A percentile compares a stretch with the other conserved stretches of the same genome.
These are phyloP conservation scores for Pseudomyrmex dendroicus DNA, from an alignment of 1,140 invertebrate genomes.

Conservation along the genomic window DNA sequence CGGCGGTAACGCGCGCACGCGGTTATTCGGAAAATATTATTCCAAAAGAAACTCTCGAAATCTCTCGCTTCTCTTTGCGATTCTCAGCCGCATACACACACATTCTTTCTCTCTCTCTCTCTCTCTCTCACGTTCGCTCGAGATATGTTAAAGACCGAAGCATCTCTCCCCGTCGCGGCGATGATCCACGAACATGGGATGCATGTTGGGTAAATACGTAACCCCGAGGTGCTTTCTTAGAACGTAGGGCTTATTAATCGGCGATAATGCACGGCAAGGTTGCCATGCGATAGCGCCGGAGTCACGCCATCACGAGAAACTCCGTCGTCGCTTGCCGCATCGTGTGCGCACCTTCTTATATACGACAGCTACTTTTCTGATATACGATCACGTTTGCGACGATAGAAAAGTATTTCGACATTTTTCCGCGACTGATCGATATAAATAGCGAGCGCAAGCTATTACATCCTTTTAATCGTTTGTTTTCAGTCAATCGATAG, in stretches of 20 bases:
- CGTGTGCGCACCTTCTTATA: constrained; percentile 26
- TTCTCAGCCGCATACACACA: not conserved
- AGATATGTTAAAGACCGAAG: constrained; percentile 28
- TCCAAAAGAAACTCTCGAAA: constrained; percentile 43
- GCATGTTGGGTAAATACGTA: constrained; percentile 65
- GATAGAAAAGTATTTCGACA: constrained; percentile 43
- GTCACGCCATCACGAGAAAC: constrained; percentile 65
- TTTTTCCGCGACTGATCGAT: constrained; percentile 21
- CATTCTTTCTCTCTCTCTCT: not conserved
- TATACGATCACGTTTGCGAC: constrained; percentile 28
- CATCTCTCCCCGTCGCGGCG: constrained; percentile 24
- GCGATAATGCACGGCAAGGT: constrained; percentile 70
- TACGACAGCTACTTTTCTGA: constrained; percentile 57
- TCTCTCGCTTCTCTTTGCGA: constrained; percentile 12
- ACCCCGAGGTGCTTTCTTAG: constrained; percentile 71
- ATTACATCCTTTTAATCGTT: constrained; percentile 10
- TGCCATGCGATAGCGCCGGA: constrained; percentile 63
- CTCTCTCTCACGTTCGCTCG: not conserved
- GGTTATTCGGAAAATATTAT: not conserved
- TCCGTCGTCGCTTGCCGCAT: constrained; percentile 42
- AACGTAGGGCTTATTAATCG: constrained; percentile 71
- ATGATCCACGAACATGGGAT: constrained; percentile 68
- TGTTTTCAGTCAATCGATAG: constrained; percentile 8
- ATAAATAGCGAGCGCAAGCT: constrained; percentile 5
- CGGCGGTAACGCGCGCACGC: not conserved